Evolutionary conservation across 2,888 invertebrate genomes (phyloP).

Genomic region (Druceiella hillmani): DNA sequence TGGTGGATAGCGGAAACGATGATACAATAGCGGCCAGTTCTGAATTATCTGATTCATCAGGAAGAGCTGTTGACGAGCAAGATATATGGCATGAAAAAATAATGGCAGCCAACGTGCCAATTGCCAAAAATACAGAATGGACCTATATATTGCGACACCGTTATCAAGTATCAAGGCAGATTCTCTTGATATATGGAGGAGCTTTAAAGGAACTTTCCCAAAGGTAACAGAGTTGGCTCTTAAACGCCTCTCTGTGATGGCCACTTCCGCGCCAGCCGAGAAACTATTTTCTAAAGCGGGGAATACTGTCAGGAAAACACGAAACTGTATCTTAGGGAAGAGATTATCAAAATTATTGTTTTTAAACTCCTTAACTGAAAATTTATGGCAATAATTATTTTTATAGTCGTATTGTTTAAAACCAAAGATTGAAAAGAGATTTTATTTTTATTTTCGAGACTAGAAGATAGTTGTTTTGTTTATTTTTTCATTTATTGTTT

Average conservation of each 20-base stretch:
- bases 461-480: too few relatives aligned
- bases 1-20: constrained; percentile 14
- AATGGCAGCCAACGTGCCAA: constrained; percentile 15
- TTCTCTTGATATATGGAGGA: constrained; percentile 16
- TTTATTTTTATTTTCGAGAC: too few relatives aligned
- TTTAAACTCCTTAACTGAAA: constrained; percentile 15
- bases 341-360: constrained; percentile 19
- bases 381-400: constrained; percentile 16
- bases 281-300: constrained; percentile 18
- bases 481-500: too few relatives aligned
- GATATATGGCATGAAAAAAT: constrained; percentile 23
- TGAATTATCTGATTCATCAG: constrained; percentile 15
- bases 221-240: constrained; percentile 17
- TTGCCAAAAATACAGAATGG: constrained; percentile 15
- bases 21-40: constrained; percentile 6
- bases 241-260: constrained; percentile 17
- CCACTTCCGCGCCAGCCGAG: constrained; percentile 17
- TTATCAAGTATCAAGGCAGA: constrained; percentile 15
- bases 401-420: too few relatives aligned
- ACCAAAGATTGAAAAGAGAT: too few relatives aligned
- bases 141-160: constrained; percentile 15
- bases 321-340: constrained; percentile 17
- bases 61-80: constrained; percentile 15
- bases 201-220: constrained; percentile 15
- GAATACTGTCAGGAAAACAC: constrained; percentile 18